These are phyloP conservation scores for Rhabdomys dilectus DNA, from an alignment of 2,113 vertebrate genomes.

Conservation along the genomic window DNA sequence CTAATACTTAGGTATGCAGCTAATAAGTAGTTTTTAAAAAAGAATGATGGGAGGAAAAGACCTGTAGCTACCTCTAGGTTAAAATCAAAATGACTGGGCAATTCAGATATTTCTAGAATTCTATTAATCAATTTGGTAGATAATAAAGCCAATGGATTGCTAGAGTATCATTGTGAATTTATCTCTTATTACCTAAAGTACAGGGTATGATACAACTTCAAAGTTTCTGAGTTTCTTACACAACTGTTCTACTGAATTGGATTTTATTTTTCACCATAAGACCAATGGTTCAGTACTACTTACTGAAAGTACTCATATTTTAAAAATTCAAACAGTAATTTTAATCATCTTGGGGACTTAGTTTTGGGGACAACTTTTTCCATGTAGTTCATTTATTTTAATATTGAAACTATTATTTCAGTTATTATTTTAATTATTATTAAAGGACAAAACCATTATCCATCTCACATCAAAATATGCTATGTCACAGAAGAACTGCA, in stretches of 20 bases:
- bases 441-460: constrained; percentile 6
- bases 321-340: constrained; percentile 22
- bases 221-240: constrained; percentile 28
- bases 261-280: not conserved
- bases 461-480: not conserved
- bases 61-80: not conserved
- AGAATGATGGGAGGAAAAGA: not conserved
- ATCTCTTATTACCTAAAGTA: constrained; percentile 22
- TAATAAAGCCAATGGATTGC: constrained; percentile 10
- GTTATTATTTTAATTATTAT: not conserved
- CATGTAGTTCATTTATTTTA: not conserved
- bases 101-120: not conserved
- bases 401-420: not conserved
- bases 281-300: not conserved
- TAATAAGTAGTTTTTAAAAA: constrained; percentile 22
- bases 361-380: not conserved
- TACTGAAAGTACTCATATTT: not conserved
- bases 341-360: not conserved
- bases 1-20: not conserved
- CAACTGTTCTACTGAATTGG: not conserved
- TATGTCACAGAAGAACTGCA: not conserved
- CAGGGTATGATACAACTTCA: not conserved
- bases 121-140: not conserved
- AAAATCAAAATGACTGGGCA: constrained; percentile 31
- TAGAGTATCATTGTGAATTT: constrained; percentile 1